These are phyloP conservation scores for Gadus macrocephalus DNA, from an alignment of 2,113 vertebrate genomes.

Conservation along the genomic window DNA sequence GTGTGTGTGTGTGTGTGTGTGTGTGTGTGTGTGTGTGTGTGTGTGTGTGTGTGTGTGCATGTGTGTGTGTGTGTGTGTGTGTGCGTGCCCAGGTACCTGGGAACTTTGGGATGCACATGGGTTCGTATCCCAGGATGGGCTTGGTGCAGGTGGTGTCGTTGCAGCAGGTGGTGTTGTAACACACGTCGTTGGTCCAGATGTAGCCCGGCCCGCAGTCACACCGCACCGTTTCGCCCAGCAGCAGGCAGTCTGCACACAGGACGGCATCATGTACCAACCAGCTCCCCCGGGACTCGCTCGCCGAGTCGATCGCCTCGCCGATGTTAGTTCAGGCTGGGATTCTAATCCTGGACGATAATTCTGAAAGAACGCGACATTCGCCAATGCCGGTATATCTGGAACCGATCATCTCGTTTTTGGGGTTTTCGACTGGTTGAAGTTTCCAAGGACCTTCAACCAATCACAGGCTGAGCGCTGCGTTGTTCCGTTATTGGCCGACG, in stretches of 20 bases:
- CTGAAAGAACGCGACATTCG: no score
- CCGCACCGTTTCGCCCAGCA: constrained; percentile 9
- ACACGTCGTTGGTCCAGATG: constrained; percentile 59
- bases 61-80: background rate
- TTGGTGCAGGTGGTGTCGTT: constrained; percentile 15
- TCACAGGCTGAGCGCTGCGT: no score
- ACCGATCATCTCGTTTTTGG: no score
- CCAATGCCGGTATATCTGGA: no score
- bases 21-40: no score
- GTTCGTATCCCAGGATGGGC: constrained; percentile 24
- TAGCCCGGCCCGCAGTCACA: constrained; percentile 50
- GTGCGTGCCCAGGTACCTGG: constrained; percentile 36
- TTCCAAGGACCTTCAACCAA: no score
- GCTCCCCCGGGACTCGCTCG: background rate
- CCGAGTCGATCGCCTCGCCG: background rate
- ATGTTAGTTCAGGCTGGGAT: no score
- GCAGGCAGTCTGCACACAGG: constrained; percentile 48
- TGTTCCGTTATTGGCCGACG: no score
- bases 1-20: no score
- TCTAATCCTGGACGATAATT: no score
- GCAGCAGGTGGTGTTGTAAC: constrained; percentile 51
- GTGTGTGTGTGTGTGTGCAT: background rate
- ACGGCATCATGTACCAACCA: background rate
- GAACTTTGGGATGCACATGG: constrained; percentile 49
- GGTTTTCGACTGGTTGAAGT: no score